Base-by-base conservation (phyloP, 2,888 invertebrate genomes). In the Heliconius hortense region DNA sequence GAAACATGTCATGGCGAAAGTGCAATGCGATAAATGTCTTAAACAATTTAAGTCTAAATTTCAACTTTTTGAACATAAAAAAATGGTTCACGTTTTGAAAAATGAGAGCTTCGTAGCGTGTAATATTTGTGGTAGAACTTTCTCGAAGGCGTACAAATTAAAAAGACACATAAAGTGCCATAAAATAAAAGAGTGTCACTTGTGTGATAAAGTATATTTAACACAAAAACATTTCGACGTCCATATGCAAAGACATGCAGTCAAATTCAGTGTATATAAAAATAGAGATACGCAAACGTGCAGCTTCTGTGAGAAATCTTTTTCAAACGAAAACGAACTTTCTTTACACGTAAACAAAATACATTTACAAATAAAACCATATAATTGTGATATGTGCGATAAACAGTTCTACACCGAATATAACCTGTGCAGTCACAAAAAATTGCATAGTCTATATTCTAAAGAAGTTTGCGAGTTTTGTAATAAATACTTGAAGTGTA, bases 301-400 rank as follows among this genome's bases (percentile, higher is more conserved):
- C 77, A 93, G 92, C 79, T 92, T 94, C 73, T 94, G 93, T 69
- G 92, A 93, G 73, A 92, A 88, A 75, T 87, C 87, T 10, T 92
- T 86, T 79, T 77, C 83, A 35, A 88, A 87, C 68, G 88, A 90
- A 72, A 91, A 91, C 28, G 85, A 89, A 79, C 88, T 94, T 1
- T 89, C 89, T 0, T 76, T 92, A 0, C 93, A 94, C 63, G 92
- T 94, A 0, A 94, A 94, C 83, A 94, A 92, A 78, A 82, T 85
- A 0, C 93, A 94, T 84, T 88, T 94, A 73, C 90, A 90, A 84
- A 91, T 93, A 64, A 93, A 92, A 83, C 92, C 93, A 0, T 93
- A 90, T 77, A 80, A 79, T 70, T 94, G 93, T 76, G 93, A 93
- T 69, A 93, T 94, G 93, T 93, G 93, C 39, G 91, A 92, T 0